Base-by-base conservation (phyloP, 64 coral and sea anemone genomes). In the Dendrophyllia cribrosa region DNA sequence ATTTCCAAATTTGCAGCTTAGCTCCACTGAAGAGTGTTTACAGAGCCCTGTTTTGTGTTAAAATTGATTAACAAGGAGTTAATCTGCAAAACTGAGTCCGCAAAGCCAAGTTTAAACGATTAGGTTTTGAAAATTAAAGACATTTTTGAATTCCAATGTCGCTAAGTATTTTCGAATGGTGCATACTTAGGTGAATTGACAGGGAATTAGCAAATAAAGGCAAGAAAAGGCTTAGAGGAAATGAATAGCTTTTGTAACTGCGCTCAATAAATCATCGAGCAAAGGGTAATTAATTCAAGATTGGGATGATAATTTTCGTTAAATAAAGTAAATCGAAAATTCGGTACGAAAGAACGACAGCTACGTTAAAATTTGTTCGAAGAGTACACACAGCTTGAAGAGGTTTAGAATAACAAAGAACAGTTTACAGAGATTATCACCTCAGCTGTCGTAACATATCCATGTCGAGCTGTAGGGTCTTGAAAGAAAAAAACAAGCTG, bases 391-490 rank as follows among this genome's bases (percentile, higher is more conserved):
- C 80, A 84, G 61, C 80, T 84, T 84, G 60, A 26, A 51, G 61
- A 20, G 80, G 80, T 84, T 84, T 84, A 67, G 80, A 84, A 84
- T 84, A 84, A 84, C 80, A 84, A 84, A 84, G 62, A 84, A 9
- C 45, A 67, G 80, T 84, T 84, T 84, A 51, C 80, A 50, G 45
- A 84, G 80, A 9, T 9, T 50, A 65, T 64, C 80, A 10, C 44
- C 49, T 13, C 80, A 84, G 80, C 80, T 84, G 80, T 84, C 61
- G 20, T 17, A 47, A 19, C 44, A 51, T 50, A 67, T 84, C 61
- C 67, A 61, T 65, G 79, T 65, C 59, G 15, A 21, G 76, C 58
- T 17, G 16, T 24, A 19, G 45, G 46, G 47, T 67, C 62, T 51
- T 51, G 12, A 84, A 84, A 84, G 43, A 60, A 43, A 80, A 56